These are phyloP conservation scores for Abramis brama DNA, from an alignment of 2,113 vertebrate species.

Conservation along the genomic window DNA sequence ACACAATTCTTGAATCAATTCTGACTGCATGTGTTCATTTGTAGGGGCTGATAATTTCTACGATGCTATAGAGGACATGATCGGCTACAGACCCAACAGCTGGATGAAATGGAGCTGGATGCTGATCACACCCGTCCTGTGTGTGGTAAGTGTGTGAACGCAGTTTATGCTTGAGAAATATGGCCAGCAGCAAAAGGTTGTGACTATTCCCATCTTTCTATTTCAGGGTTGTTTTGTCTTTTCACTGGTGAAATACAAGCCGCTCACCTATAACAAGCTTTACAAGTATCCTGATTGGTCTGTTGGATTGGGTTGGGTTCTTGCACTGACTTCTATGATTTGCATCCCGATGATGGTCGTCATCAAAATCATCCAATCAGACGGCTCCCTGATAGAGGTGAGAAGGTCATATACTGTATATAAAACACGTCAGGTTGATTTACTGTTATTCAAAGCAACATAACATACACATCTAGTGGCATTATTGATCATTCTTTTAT, in stretches of 20 bases:
- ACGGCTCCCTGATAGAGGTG: conserved; percentile 94
- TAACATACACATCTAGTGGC: not conserved
- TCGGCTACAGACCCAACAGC: conserved; percentile 94
- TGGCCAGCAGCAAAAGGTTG: not conserved
- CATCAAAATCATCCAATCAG: conserved; percentile 90
- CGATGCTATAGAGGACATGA: conserved; percentile 97
- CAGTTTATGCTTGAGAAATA: not conserved
- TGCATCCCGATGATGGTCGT: conserved; percentile 95
- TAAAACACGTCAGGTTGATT: not conserved
- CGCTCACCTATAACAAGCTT: conserved; percentile 96
- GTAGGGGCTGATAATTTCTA: conserved; percentile 97
- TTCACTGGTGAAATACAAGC: conserved; percentile 94
- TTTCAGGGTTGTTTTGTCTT: conserved; percentile 94
- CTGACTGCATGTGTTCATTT: conserved; percentile 16
- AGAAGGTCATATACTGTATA: conserved; percentile 47
- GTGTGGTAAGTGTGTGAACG: conserved; percentile 80
- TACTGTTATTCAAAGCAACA: too few relatives aligned
- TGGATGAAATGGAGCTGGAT: conserved; percentile 99
- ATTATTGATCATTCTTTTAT: not conserved
- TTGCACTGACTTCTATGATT: conserved; percentile 94
- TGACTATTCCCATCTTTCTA: conserved; percentile 37
- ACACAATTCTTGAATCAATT: not conserved
- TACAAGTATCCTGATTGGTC: conserved; percentile 95
- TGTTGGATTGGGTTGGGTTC: conserved; percentile 91
- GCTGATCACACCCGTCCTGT: conserved; percentile 92